Evolutionary conservation across 2,888 invertebrate genomes (phyloP).

Genomic region (Macaria liturata): DNA sequence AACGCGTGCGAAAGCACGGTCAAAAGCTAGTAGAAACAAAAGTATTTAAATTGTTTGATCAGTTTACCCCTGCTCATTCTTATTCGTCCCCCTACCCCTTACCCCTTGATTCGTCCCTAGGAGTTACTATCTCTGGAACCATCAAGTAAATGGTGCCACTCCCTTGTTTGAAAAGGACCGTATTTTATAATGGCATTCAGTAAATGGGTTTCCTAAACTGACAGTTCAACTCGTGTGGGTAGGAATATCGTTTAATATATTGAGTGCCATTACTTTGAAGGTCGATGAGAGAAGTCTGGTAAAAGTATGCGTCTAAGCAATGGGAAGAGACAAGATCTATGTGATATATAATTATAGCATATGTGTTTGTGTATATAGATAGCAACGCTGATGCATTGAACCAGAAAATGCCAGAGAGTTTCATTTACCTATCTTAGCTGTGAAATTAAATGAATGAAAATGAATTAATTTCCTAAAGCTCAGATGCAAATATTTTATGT

Average conservation of each 20-base stretch:
- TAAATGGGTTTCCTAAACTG: conserved; percentile 8
- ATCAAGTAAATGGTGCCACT: conserved; percentile 52
- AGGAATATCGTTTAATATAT: not conserved
- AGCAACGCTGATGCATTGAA: not conserved
- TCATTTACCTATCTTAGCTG: no score
- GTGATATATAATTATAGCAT: not conserved
- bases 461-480: no score
- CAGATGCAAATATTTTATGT: no score
- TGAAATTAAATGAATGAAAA: no score
- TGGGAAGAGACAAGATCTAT: not conserved
- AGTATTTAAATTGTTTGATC: not conserved
- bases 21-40: not conserved
- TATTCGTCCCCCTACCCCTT: conserved; percentile 37
- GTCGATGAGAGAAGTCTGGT: not conserved
- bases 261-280: not conserved
- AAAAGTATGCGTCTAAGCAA: not conserved
- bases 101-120: no score
- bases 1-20: no score
- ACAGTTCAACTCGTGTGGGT: no score
- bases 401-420: no score
- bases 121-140: conserved; percentile 36
- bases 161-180: conserved; percentile 39
- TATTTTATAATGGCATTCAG: conserved; percentile 16
- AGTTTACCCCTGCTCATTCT: conserved; percentile 39
- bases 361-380: no score